Conservation (phyloP, 2,797 vertebrate species). For the Gambusia yucatana region DNA sequence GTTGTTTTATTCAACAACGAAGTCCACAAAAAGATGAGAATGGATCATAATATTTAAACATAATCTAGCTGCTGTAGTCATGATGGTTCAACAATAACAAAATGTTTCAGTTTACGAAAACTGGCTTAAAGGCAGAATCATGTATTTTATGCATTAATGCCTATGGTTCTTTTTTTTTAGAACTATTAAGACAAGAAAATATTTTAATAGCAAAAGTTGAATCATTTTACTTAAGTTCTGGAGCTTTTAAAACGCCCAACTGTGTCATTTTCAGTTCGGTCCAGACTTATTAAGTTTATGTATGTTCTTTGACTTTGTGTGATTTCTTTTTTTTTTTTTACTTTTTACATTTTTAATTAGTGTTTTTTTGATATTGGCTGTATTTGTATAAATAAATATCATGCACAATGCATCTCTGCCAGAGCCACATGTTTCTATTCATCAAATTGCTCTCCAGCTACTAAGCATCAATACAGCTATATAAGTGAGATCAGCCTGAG, state of each 20-base stretch:
- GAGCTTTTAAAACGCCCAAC: background rate
- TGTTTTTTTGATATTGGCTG: background rate
- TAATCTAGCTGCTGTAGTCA: background rate
- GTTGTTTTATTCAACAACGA: background rate
- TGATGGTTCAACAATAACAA: background rate
- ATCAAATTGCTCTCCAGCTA: slow-evolving; percentile 10
- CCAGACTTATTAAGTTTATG: background rate
- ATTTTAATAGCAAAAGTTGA: background rate
- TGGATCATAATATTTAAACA: background rate
- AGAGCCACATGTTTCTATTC: background rate
- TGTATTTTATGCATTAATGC: background rate
- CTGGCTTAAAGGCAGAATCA: background rate
- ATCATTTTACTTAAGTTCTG: background rate
- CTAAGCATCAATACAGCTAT: slow-evolving; percentile 22
- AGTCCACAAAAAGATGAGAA: background rate
- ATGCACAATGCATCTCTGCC: background rate
- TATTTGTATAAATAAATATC: background rate
- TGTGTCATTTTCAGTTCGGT: background rate
- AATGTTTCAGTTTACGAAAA: background rate
- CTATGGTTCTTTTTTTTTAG: background rate
- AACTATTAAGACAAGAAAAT: background rate
- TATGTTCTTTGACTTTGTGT: background rate
- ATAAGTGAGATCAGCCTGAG: slow-evolving; percentile 9
- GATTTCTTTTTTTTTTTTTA: background rate
- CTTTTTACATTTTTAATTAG: background rate